Percentiles rank a stretch among this genome's conserved stretches.
These are phyloP conservation scores for Cybosia mesomella DNA, from an alignment of 2,888 invertebrate genomes.

Conservation along the genomic window DNA sequence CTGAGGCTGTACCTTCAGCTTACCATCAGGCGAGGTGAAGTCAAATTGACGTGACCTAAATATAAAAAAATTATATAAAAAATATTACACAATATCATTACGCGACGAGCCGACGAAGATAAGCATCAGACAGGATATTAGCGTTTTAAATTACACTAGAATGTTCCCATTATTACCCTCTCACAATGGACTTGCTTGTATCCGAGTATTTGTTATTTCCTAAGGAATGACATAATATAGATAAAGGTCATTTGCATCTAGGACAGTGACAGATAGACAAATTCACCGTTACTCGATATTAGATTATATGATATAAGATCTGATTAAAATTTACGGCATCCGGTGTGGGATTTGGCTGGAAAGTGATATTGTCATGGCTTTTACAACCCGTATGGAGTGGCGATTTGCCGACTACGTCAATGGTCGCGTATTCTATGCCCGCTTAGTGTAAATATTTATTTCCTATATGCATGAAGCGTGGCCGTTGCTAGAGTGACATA, in stretches of 20 bases:
- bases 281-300: neutral
- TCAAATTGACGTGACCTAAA: too few species aligned
- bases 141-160: slow-evolving; percentile 42
- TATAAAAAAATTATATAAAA: too few species aligned
- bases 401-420: too few species aligned
- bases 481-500: too few species aligned
- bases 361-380: too few species aligned
- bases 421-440: too few species aligned
- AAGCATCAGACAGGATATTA: slow-evolving; percentile 31
- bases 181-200: slow-evolving; percentile 42
- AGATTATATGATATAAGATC: neutral
- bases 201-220: slow-evolving; percentile 21
- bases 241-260: slow-evolving; percentile 40
- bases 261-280: slow-evolving; percentile 13
- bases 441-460: too few species aligned
- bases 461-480: too few species aligned
- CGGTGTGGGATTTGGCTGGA: too few species aligned
- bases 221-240: slow-evolving; percentile 33
- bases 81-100: slow-evolving; percentile 43
- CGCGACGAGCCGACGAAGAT: slow-evolving; percentile 38
- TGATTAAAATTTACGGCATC: neutral
- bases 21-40: too few species aligned
- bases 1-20: too few species aligned
- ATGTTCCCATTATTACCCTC: slow-evolving; percentile 47
- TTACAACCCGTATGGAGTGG: too few species aligned